Conservation (phyloP, 2,113 vertebrate genomes). For the Psephotus haematonotus region DNA sequence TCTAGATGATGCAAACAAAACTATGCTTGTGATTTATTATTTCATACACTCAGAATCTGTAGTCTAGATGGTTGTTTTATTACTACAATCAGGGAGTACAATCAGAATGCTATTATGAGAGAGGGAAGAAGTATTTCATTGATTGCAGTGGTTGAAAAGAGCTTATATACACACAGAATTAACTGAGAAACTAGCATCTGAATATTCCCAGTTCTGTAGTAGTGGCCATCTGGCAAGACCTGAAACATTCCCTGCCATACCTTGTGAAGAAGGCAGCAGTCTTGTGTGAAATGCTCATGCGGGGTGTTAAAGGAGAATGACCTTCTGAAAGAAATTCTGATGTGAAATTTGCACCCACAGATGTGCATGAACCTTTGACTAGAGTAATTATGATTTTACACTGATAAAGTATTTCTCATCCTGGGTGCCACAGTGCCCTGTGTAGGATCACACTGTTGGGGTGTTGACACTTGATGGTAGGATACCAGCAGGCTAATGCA, state of each 20-base stretch:
- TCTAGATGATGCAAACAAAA: background rate
- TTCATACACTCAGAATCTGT: background rate
- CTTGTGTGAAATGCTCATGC: background rate
- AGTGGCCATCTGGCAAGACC: background rate
- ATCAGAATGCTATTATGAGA: background rate
- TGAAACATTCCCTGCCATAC: background rate
- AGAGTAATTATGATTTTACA: background rate
- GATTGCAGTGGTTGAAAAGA: background rate
- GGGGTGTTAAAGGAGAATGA: background rate
- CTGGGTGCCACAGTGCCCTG: background rate
- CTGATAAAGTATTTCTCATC: background rate
- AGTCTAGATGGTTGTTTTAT: background rate
- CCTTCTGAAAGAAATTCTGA: background rate
- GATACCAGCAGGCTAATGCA: background rate
- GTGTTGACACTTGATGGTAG: background rate
- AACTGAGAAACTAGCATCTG: background rate
- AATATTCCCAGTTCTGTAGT: background rate
- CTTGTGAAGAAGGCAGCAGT: background rate
- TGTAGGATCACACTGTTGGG: background rate
- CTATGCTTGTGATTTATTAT: conserved; percentile 35
- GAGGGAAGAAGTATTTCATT: background rate
- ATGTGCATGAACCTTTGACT: background rate
- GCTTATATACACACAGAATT: background rate
- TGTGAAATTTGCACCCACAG: background rate
- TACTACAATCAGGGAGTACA: background rate